These are phyloP conservation scores for Halichoerus grypus DNA, from an alignment of 2,113 vertebrate species.

Conservation along the genomic window DNA sequence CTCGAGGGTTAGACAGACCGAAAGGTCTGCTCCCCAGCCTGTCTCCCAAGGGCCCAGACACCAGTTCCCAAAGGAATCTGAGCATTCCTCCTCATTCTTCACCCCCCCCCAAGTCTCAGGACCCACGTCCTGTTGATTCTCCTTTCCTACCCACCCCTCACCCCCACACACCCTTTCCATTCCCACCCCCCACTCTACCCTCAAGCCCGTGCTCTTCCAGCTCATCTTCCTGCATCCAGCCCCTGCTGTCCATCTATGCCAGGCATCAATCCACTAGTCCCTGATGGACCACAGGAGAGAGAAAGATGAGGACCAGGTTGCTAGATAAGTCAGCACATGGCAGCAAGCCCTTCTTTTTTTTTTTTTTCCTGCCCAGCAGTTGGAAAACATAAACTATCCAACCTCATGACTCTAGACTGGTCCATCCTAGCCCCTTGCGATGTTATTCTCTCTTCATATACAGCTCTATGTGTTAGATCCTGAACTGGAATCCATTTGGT, in stretches of 20 bases:
- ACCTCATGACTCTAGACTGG: neutral
- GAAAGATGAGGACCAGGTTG: neutral
- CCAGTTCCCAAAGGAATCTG: neutral
- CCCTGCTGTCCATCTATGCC: neutral
- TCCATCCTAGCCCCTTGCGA: neutral
- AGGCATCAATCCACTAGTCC: neutral
- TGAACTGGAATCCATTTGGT: neutral
- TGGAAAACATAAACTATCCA: neutral
- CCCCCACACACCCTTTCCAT: neutral
- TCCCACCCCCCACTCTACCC: too few relatives aligned
- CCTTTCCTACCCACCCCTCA: neutral
- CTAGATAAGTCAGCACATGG: neutral
- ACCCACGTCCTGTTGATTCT: rapidly evolving
- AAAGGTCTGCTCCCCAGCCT: neutral
- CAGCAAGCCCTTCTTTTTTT: neutral
- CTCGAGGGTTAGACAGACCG: neutral
- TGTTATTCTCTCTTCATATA: too few relatives aligned
- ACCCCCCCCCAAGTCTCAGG: neutral
- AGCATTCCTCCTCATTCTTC: neutral
- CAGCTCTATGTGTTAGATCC: neutral
- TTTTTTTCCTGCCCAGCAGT: neutral
- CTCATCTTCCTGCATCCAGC: neutral
- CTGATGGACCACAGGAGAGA: neutral
- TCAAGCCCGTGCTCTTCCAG: neutral
- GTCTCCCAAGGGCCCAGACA: neutral